Percentiles rank a stretch among this genome's conserved stretches.
Conservation (phyloP, 2,888 invertebrate species). For the Eupithecia inturbata region DNA sequence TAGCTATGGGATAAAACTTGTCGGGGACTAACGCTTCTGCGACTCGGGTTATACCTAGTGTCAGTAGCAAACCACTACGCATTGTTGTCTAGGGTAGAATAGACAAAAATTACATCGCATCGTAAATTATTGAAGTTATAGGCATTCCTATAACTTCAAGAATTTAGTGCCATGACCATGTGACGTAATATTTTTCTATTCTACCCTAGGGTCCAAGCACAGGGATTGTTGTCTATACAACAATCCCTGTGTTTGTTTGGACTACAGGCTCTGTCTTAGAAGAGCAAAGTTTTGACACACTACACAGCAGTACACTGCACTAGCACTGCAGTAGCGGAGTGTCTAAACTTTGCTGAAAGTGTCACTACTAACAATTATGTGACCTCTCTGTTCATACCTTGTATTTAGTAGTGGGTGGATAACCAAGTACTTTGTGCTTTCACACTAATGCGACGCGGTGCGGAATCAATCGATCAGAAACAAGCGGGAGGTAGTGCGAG, state of each 20-base stretch:
- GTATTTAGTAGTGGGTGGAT: no score
- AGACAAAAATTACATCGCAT: background rate
- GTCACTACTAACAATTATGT: background rate
- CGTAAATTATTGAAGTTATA: background rate
- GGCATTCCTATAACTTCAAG: no score
- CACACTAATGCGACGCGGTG: no score
- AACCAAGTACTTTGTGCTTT: no score
- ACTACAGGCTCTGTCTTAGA: background rate
- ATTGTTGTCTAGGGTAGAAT: background rate
- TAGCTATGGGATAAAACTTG: background rate
- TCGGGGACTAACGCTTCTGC: background rate
- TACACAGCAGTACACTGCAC: background rate
- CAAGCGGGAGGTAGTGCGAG: no score
- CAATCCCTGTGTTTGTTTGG: background rate
- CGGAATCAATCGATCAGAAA: no score
- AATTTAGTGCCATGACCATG: background rate
- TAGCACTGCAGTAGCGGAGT: background rate
- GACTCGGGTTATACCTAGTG: background rate
- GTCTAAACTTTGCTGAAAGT: background rate
- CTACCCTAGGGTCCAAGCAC: no score
- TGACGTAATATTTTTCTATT: background rate
- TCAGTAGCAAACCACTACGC: no score
- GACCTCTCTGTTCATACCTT: background rate
- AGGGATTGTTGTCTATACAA: no score
- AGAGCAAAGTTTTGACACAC: background rate